A percentile compares a stretch with the other conserved stretches of the same genome.
phyloP scores from a whole-genome alignment of 2,888 invertebrate genomes.

The Plebejus argus region DNA sequence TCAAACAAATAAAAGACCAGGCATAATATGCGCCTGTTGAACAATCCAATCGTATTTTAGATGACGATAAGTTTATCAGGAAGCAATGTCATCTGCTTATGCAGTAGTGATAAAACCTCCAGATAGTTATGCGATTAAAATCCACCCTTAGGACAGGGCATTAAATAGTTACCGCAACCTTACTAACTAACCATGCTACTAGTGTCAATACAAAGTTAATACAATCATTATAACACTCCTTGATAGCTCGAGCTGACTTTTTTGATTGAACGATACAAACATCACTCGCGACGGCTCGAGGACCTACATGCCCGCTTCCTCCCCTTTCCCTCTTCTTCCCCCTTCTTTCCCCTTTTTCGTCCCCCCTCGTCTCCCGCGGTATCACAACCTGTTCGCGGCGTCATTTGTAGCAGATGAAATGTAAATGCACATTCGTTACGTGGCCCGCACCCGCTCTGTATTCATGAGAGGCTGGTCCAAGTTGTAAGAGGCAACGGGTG shows the following conservation, averaged over 20 bases:
- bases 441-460: constrained; percentile 73
- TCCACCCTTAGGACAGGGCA: no score
- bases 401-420: constrained; percentile 80
- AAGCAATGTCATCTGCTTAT: no score
- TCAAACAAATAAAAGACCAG: no score
- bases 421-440: constrained; percentile 79
- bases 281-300: neutral
- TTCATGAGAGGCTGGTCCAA: constrained; percentile 65
- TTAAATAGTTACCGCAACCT: no score
- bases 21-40: no score
- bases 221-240: neutral
- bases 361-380: constrained; percentile 46
- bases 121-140: no score
- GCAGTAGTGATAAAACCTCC: no score
- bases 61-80: no score
- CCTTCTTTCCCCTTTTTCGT: no score
- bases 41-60: no score
- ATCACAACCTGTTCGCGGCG: constrained; percentile 67
- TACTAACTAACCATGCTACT: neutral
- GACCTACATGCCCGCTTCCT: neutral
- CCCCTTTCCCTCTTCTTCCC: constrained; percentile 45
- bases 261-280: neutral
- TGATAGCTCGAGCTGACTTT: neutral
- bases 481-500: constrained; percentile 44
- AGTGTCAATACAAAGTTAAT: neutral